These are phyloP conservation scores for Scalopus aquaticus DNA, from an alignment of 2,113 vertebrate genomes.

Conservation along the genomic window DNA sequence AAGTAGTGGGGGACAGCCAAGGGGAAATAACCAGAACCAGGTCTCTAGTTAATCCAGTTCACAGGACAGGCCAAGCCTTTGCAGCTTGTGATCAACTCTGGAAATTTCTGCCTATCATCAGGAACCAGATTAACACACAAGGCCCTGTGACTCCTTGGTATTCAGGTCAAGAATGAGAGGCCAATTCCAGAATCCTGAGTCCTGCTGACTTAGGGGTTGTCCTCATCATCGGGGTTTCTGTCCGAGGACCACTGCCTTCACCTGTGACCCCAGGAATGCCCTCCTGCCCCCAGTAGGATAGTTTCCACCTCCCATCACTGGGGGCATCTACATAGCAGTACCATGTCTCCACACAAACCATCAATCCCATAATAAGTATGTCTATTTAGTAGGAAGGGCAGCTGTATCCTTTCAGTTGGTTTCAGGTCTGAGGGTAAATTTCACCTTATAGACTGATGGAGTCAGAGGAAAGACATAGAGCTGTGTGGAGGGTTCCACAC, in stretches of 20 bases:
- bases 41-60: background rate
- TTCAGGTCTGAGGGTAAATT: background rate
- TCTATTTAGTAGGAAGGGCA: background rate
- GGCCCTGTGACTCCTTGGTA: too few species aligned
- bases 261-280: background rate
- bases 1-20: background rate
- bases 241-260: background rate
- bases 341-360: fast-evolving
- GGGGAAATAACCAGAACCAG: background rate
- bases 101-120: background rate
- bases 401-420: background rate
- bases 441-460: background rate
- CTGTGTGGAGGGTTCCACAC: background rate
- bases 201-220: background rate
- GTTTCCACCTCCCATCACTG: too few species aligned
- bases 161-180: background rate
- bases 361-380: background rate
- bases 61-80: background rate
- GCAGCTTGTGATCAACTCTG: background rate
- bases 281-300: background rate
- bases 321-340: too few species aligned
- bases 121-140: background rate
- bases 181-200: background rate
- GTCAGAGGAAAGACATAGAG: background rate
- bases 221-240: background rate